phyloP scores from a whole-genome alignment of 1,140 invertebrate genomes.

The Aricia agestis region DNA sequence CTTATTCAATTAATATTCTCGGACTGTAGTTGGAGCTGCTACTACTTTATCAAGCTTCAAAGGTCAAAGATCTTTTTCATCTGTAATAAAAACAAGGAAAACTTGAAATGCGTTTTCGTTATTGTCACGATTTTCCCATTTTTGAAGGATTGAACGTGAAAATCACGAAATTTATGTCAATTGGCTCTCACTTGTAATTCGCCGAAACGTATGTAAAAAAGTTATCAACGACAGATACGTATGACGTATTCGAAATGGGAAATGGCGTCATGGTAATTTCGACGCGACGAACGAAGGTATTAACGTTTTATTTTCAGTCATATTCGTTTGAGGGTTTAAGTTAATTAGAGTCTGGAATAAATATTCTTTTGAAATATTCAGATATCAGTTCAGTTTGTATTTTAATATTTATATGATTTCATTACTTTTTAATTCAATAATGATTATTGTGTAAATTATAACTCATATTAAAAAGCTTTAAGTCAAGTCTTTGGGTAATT shows the following conservation, averaged over 20 bases:
- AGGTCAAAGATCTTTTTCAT: neutral
- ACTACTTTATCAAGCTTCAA: neutral
- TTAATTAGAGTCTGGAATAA: neutral
- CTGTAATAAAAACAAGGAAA: neutral
- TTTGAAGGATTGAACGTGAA: neutral
- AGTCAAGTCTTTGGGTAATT: too few species aligned
- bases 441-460: too few species aligned
- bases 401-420: neutral
- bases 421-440: neutral
- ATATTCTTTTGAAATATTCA: neutral
- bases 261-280: neutral
- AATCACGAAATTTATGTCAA: neutral
- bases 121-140: neutral
- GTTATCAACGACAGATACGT: neutral
- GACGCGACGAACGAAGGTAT: neutral
- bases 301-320: constrained; percentile 3
- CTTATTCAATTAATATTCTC: constrained; percentile 1
- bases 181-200: neutral
- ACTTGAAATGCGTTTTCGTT: neutral
- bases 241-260: neutral
- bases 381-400: neutral
- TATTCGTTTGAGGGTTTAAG: constrained; percentile 6
- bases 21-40: neutral
- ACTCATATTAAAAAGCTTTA: too few species aligned
- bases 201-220: neutral